Percentiles rank a stretch among this genome's conserved stretches.
Evolutionary conservation across 2,113 vertebrate species (phyloP).

Genomic region (Xenopus borealis): DNA sequence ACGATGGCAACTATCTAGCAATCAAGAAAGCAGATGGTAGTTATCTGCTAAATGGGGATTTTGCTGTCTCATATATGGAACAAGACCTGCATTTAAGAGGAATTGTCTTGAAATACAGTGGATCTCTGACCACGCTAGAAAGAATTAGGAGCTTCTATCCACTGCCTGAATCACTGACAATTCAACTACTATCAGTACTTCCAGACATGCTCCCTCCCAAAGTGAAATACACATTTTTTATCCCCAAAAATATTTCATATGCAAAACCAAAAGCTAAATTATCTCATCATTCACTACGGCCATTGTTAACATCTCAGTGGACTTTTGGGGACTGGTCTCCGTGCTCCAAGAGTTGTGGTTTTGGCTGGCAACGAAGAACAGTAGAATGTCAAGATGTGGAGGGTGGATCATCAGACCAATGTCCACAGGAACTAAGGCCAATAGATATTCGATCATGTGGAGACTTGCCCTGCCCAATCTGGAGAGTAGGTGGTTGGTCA

Average conservation of each 20-base stretch:
- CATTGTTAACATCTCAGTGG: slow-evolving; percentile 76
- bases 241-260: slow-evolving; percentile 79
- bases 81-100: slow-evolving; percentile 86
- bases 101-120: slow-evolving; percentile 89
- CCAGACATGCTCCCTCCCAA: slow-evolving; percentile 73
- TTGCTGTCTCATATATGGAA: slow-evolving; percentile 85
- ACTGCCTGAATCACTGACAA: slow-evolving; percentile 77
- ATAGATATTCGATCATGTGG: slow-evolving; percentile 80
- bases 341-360: slow-evolving; percentile 87
- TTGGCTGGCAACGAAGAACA: slow-evolving; percentile 83
- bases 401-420: slow-evolving; percentile 72
- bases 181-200: slow-evolving; percentile 81
- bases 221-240: slow-evolving; percentile 90
- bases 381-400: slow-evolving; percentile 79
- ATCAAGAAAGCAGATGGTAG: slow-evolving; percentile 72
- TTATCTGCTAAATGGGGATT: slow-evolving; percentile 92
- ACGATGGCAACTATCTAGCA: slow-evolving; percentile 90
- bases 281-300: slow-evolving; percentile 74
- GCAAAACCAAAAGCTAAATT: slow-evolving; percentile 68
- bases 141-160: slow-evolving; percentile 87
- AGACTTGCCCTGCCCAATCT: slow-evolving; percentile 80
- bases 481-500: slow-evolving; percentile 77
- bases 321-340: slow-evolving; percentile 86
- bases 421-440: slow-evolving; percentile 76
- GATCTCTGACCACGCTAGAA: slow-evolving; percentile 88